Base-by-base conservation (phyloP, 2,888 invertebrate genomes). In the Lysandra coridon region DNA sequence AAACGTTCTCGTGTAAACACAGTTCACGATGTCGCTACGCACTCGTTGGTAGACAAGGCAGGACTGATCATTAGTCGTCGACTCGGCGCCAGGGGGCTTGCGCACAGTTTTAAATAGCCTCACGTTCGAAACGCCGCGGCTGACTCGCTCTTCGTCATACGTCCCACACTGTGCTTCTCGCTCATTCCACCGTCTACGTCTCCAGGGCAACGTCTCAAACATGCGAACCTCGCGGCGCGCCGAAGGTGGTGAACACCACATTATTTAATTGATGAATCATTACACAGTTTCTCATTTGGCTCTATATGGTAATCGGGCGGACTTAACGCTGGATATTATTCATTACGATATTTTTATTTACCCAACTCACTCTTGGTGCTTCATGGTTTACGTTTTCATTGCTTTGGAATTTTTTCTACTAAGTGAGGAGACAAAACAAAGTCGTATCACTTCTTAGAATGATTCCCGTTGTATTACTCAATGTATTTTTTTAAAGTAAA, bases 61-160 rank as follows among this genome's bases (percentile, higher is more conserved):
- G 90, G 87, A 93, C 94, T 94, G 94, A 94, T 94, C 94, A 93
- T 93, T 93, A 93, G 91, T 89, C 85, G 91, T 89, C 89, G 91
- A 93, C 94, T 94, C 93, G 93, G 90, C 93, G 93, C 91, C 91
- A 89, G 89, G 92, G 93, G 92, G 90, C 92, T 90, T 94, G 95
- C 95, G 95, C 95, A 92, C 91, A 92, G 93, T 95, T 95, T 95
- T 95, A 95, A 95, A 95, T 95, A 95, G 95, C 95, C 91, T 92
- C 92, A 88, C 88, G 91, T 91, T 90, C 88, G 90, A 90, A 60
- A 89, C 89, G 87, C 85, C 86, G 87, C 84, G 85, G 87, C 89
- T 86, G 89, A 88, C 87, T 89, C 88, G 85, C 84, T 90, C 92
- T 90, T 89, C 92, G 93, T 92, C 92, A 89, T 83, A 85, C 87